A percentile compares a stretch with the other conserved stretches of the same genome.
Evolutionary conservation across 2,797 vertebrate genomes (phyloP).

Genomic region (Trichosurus vulpecula): DNA sequence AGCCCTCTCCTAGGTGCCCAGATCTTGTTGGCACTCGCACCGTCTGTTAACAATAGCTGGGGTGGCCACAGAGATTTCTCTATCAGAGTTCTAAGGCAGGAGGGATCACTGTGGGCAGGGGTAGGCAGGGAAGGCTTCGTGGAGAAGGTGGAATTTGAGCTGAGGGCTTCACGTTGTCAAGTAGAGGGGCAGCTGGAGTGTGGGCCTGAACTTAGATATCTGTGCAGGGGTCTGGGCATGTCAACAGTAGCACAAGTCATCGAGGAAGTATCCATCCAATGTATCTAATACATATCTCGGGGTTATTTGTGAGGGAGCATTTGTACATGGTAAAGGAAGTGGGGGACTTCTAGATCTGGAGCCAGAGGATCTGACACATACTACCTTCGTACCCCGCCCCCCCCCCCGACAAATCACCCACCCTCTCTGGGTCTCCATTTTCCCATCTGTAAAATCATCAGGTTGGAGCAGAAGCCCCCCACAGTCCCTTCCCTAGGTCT

Average conservation of each 20-base stretch:
- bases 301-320: neutral
- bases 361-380: neutral
- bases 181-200: neutral
- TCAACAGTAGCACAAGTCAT: neutral
- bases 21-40: neutral
- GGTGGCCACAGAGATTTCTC: neutral
- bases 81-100: neutral
- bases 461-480: neutral
- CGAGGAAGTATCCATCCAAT: neutral
- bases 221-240: neutral
- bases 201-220: neutral
- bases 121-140: neutral
- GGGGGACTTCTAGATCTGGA: neutral
- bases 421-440: neutral
- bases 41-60: neutral
- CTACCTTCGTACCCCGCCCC: too few species aligned
- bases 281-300: neutral
- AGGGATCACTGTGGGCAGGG: neutral
- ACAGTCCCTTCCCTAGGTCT: neutral
- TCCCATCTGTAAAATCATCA: neutral
- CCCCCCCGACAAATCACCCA: neutral
- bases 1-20: neutral
- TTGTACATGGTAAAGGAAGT: neutral
- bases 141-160: neutral
- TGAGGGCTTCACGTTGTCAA: neutral